These are phyloP conservation scores for Zygaena filipendulae DNA, from an alignment of 2,888 invertebrate species.

Conservation along the genomic window DNA sequence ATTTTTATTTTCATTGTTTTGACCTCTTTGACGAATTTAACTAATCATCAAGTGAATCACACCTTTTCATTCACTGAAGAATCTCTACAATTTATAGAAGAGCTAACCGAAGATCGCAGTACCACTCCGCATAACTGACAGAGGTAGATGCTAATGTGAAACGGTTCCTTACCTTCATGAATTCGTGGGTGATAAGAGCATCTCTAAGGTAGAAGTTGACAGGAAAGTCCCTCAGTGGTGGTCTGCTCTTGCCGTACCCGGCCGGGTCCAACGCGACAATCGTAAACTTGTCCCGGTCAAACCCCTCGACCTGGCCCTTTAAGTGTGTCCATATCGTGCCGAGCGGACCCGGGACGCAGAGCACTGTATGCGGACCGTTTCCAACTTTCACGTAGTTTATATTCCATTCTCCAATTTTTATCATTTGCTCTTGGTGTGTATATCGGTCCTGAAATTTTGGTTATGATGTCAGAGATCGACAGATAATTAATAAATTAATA, in stretches of 20 bases:
- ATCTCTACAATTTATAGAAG: too few relatives aligned
- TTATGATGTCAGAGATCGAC: too few relatives aligned
- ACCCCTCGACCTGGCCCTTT: conserved; percentile 68
- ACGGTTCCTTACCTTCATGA: neutral
- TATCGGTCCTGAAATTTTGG: too few relatives aligned
- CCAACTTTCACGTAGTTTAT: conserved; percentile 11
- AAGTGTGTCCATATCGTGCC: conserved; percentile 7
- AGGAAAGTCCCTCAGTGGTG: conserved; percentile 34
- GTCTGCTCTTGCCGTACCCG: conserved; percentile 71
- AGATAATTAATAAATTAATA: too few relatives aligned
- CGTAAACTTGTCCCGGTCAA: conserved; percentile 62
- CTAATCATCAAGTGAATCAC: too few relatives aligned
- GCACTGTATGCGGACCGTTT: conserved; percentile 5
- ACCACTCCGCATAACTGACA: too few relatives aligned
- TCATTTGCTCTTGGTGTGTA: conserved; percentile 7
- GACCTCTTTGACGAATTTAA: too few relatives aligned
- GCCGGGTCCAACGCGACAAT: conserved; percentile 77
- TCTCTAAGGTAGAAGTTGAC: conserved; percentile 1
- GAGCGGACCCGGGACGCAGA: conserved; percentile 7
- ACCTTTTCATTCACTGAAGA: too few relatives aligned
- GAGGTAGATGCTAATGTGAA: too few relatives aligned
- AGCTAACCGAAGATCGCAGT: too few relatives aligned
- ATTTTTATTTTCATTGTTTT: too few relatives aligned
- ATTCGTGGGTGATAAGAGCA: conserved; percentile 1
- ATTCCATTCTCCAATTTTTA: conserved; percentile 4